These are phyloP conservation scores for Chaitophorus viminalis DNA, from an alignment of 2,888 invertebrate genomes.

Conservation along the genomic window DNA sequence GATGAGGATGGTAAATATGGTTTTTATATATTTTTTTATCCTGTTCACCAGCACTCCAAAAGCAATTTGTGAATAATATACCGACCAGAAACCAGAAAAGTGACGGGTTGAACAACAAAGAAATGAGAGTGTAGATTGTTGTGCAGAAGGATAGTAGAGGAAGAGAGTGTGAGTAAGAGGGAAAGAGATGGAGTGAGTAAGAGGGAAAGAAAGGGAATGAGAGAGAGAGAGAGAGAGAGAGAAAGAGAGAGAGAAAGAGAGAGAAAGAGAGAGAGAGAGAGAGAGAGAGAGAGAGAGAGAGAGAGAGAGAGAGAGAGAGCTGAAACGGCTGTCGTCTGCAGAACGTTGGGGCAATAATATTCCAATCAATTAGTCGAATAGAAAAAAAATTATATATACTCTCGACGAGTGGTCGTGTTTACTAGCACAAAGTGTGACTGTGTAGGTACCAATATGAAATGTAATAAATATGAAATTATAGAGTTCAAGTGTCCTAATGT, in stretches of 20 bases:
- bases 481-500: not conserved
- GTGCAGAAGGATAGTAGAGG: not conserved
- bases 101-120: not conserved
- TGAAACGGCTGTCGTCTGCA: slow-evolving; percentile 40
- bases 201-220: too few relatives aligned
- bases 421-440: not conserved
- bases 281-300: too few relatives aligned
- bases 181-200: too few relatives aligned
- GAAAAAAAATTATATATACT: slow-evolving; percentile 25
- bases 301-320: not conserved
- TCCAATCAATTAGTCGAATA: slow-evolving; percentile 28
- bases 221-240: too few relatives aligned
- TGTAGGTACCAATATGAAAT: not conserved
- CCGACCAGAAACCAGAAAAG: slow-evolving; percentile 24
- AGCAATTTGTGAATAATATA: slow-evolving; percentile 60
- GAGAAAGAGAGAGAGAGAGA: too few relatives aligned
- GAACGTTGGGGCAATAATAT: slow-evolving; percentile 9
- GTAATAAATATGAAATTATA: not conserved
- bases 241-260: too few relatives aligned
- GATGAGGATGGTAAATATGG: not conserved
- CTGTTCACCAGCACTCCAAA: slow-evolving; percentile 31
- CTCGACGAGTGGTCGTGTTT: not conserved
- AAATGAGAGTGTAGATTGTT: not conserved
- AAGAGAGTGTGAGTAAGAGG: too few relatives aligned
- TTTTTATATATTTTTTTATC: slow-evolving; percentile 30